Base-by-base conservation (phyloP, 2,113 vertebrate species). In the Lethenteron reissneri region DNA sequence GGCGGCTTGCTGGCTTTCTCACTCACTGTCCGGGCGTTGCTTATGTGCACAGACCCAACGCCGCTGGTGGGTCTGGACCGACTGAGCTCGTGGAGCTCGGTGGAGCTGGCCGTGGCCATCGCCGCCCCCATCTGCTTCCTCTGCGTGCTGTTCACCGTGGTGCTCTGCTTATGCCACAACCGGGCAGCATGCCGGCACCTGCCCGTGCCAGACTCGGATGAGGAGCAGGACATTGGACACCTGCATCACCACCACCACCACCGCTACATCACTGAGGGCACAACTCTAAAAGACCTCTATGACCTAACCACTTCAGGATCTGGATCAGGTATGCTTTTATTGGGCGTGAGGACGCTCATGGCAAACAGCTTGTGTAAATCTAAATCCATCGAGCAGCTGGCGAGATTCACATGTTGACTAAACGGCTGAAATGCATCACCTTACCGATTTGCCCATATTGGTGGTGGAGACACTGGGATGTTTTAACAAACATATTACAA, bases 251-350 rank as follows among this genome's bases (percentile, higher is more conserved):
- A 68, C 64, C 64, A 68, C 25, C 64, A 68, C 25, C 64, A 68
- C 25, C 64, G 25, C 64, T 99, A 95, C 75, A 92, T 99, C 78
- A 89, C 87, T 0, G 89, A 92, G 64, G 92, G 94, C 68, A 90
- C 91, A 62, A 99, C 94, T 0, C 82, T 99, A 71, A 96, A 96
- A 80, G 90, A 99, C 80, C 84, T 99, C 82, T 99, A 95, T 41
- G 91, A 99, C 79, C 91, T 97, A 89, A 99, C 91, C 74, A 96
- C 94, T 56, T 97, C 92, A 0, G 91, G 92, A 56, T 97, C 92
- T 72, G 94, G 92, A 68, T 97, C 92, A 81, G 90, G 91, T 96
- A 82, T 57, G 56, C 2, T 9, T 11, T 9, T 7, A 10, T n/a
- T 69, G 41, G 41, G 6, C 41, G 41, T 41, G 41, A 41, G 41